These are phyloP conservation scores for Oxystoma pomonae DNA, from an alignment of 2,888 invertebrate species.

Conservation along the genomic window DNA sequence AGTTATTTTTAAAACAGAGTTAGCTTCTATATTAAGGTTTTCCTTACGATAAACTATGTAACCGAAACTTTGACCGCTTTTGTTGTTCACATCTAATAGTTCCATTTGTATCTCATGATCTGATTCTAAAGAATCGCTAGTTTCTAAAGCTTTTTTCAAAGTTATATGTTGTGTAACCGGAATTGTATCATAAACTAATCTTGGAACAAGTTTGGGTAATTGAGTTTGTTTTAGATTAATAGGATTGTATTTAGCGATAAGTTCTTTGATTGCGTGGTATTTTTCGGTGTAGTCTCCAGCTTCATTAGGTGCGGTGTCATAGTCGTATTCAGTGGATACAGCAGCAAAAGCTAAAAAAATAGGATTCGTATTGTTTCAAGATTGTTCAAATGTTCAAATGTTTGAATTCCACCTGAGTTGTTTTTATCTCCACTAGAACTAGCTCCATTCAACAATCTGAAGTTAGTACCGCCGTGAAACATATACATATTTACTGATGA, in stretches of 20 bases:
- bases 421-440: conserved; percentile 21
- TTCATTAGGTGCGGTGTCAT: conserved; percentile 84
- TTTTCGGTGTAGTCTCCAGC: conserved; percentile 85
- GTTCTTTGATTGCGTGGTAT: conserved; percentile 55
- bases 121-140: conserved; percentile 20
- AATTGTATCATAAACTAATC: conserved; percentile 60
- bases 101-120: conserved; percentile 43
- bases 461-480: conserved; percentile 89
- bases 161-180: conserved; percentile 30
- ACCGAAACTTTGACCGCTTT: conserved; percentile 56
- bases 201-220: conserved; percentile 68
- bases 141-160: conserved; percentile 29
- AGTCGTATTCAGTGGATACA: conserved; percentile 60
- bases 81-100: conserved; percentile 41
- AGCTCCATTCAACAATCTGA: conserved; percentile 56
- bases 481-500: conserved; percentile 80
- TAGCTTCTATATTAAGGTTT: conserved; percentile 32
- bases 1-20: conserved; percentile 40
- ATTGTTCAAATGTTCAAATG: background rate
- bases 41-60: conserved; percentile 52
- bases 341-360: conserved; percentile 38
- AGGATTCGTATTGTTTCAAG: background rate
- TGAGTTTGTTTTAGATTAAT: conserved; percentile 46
- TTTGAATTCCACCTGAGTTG: conserved; percentile 13
- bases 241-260: conserved; percentile 43